Evolutionary conservation across 2,797 vertebrate genomes (phyloP).

Genomic region (Chrosomus eos): DNA sequence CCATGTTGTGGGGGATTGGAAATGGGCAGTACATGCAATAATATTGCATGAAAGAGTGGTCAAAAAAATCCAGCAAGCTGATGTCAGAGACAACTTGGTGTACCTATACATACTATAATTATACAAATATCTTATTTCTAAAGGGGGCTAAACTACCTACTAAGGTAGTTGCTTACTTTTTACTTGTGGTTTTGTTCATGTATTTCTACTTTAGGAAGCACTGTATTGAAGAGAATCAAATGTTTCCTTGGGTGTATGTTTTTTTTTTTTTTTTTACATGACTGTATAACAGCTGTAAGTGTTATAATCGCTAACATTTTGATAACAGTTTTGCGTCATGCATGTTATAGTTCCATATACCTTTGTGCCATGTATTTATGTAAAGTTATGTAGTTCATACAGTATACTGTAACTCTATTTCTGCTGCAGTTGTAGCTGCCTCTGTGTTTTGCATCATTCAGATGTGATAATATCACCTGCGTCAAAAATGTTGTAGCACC

Average conservation of each 20-base stretch:
- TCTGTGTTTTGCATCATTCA: background rate
- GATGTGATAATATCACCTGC: background rate
- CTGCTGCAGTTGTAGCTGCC: background rate
- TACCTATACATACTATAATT: background rate
- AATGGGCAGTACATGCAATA: background rate
- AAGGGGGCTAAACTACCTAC: background rate
- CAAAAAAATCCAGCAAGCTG: background rate
- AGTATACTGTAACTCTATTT: background rate
- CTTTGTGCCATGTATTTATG: background rate
- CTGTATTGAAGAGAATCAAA: background rate
- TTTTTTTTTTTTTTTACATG: background rate
- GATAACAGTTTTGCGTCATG: background rate
- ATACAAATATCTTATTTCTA: background rate
- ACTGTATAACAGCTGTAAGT: background rate
- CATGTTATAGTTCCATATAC: background rate
- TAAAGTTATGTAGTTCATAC: background rate
- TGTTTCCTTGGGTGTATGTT: background rate
- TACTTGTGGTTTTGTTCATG: background rate
- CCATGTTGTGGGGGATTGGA: background rate
- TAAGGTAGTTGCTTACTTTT: background rate
- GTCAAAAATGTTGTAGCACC: background rate
- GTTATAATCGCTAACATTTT: background rate
- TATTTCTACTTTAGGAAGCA: background rate
- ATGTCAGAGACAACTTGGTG: background rate
- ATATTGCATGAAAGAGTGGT: background rate